These are phyloP conservation scores for Lasioglossum vierecki DNA, from an alignment of 2,888 invertebrate species.

Conservation along the genomic window DNA sequence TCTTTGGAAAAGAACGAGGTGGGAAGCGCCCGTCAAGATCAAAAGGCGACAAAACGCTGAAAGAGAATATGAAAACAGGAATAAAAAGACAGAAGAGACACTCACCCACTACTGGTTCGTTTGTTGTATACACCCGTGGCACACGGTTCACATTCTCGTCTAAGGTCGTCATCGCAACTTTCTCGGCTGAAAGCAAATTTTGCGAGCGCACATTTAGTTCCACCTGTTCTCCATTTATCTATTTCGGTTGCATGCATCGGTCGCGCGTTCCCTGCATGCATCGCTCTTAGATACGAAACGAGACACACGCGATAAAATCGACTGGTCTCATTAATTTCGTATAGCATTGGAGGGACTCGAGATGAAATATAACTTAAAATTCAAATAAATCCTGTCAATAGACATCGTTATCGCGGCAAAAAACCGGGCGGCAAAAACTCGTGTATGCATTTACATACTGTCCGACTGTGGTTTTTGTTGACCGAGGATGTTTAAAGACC, in stretches of 20 bases:
- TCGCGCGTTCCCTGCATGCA: not conserved
- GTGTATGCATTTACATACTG: not conserved
- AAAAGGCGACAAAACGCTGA: not conserved
- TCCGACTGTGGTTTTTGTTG: not conserved
- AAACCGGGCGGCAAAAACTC: too few species aligned
- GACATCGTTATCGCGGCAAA: not conserved
- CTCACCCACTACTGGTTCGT: constrained; percentile 73
- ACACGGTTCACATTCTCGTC: constrained; percentile 82
- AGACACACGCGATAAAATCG: not conserved
- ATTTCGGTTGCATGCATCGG: not conserved
- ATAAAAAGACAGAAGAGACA: constrained; percentile 24
- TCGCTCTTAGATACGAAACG: not conserved
- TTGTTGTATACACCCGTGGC: constrained; percentile 68
- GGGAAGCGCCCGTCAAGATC: not conserved
- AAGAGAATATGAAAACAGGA: not conserved
- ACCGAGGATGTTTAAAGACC: not conserved
- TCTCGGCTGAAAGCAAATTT: constrained; percentile 76
- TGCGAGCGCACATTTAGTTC: constrained; percentile 40
- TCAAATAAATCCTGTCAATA: not conserved
- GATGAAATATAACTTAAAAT: not conserved
- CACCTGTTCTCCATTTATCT: not conserved
- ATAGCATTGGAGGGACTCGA: not conserved
- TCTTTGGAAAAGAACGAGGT: not conserved
- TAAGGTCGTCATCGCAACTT: constrained; percentile 81
- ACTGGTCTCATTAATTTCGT: not conserved